Evolutionary conservation across 2,113 vertebrate genomes (phyloP), one percentile per base, ranked within the genome.

Genomic region (Nestor notabilis): DNA sequence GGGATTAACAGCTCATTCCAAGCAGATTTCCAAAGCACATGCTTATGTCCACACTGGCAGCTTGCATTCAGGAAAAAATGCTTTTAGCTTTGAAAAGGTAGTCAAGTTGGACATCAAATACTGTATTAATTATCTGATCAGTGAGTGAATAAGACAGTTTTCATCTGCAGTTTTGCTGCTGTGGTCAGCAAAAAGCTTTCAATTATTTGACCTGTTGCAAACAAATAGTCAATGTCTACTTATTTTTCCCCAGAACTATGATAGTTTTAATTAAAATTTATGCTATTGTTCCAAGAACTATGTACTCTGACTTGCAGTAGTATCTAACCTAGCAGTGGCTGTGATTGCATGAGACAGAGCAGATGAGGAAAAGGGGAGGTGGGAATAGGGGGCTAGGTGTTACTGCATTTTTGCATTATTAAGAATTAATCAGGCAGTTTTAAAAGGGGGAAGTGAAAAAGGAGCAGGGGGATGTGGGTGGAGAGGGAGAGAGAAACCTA

Each of bases 1-100:
- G 61, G 63, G 87, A 94, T 82, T 87, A 93, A 63, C 69, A 82
- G 50, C 47, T 78, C 64, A 65, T 95, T 84, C 79, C 80, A 71
- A 95, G 44, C 33, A 93, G 75, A 85, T 92, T 91, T 94, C 84
- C 65, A 44, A 60, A 75, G 24, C 68, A 56, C 41, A 19, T 17
- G 28, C 17, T 64, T 56, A 37, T 23, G 18, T 58, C 63, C 63
- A 83, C 41, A 16, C 27, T 27, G 43, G 65, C 64, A 93, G 50
- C 13, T 37, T 71, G 68, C 47, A 64, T 65, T 80, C 69, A 89
- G 55, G 58, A 90, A 89, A 52, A 94, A 95, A 68, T 9, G 37
- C 29, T 60, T n/a, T 78, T 53, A 75, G 21, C 24, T 87, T 87
- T 81, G 50, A 39, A 93, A 86, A 60, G 18, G 47, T 13, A 65